These are phyloP conservation scores for Drosophila rufa DNA, from an alignment of 1,140 invertebrate genomes.

Conservation along the genomic window DNA sequence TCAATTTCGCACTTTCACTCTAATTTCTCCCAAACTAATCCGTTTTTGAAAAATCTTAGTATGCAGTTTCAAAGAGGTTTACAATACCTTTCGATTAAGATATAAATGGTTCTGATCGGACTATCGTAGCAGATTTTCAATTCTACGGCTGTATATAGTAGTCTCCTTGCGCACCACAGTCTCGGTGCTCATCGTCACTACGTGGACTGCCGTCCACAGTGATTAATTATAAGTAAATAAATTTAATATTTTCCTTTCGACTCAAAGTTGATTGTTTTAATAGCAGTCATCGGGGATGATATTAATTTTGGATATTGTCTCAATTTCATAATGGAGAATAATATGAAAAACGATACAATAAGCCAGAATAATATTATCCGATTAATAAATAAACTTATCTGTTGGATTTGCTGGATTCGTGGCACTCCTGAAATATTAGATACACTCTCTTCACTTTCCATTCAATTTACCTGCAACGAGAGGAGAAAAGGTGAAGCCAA, in stretches of 20 bases:
- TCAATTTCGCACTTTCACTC: no score
- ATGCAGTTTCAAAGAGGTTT: no score
- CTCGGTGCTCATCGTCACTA: no score
- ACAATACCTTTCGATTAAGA: no score
- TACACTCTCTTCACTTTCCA: conserved; percentile 7
- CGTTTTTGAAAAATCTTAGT: no score
- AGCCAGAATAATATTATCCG: background rate
- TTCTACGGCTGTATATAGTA: no score
- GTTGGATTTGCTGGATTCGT: background rate
- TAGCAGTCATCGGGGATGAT: background rate
- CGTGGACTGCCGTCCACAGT: no score
- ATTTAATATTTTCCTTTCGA: background rate
- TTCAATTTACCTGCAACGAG: conserved; percentile 33
- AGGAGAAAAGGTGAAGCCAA: background rate
- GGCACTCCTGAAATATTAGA: background rate
- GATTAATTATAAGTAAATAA: no score
- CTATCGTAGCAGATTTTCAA: no score
- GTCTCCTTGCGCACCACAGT: no score
- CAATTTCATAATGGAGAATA: background rate
- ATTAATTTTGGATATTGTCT: conserved; percentile 3
- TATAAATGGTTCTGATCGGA: no score
- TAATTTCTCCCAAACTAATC: no score
- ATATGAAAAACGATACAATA: background rate
- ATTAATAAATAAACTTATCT: conserved; percentile 3
- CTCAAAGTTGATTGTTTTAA: background rate